phyloP scores from a whole-genome alignment of 2,797 vertebrate species.

The Esox masquinongy region DNA sequence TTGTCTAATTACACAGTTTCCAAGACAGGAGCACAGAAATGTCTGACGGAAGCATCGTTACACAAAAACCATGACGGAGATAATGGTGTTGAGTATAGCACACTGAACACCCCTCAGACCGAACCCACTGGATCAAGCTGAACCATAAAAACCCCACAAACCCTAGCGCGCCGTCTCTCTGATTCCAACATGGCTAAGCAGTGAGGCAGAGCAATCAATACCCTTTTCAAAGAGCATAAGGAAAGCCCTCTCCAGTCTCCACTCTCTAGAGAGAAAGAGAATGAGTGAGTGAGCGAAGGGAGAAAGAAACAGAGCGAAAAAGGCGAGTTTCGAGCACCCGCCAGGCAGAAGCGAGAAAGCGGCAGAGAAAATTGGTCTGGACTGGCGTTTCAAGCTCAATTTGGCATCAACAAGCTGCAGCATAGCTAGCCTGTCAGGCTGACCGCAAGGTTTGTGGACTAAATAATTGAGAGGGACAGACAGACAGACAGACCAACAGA shows the following conservation, averaged over 20 bases:
- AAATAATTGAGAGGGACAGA: slow-evolving; percentile 9
- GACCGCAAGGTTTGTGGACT: slow-evolving; percentile 22
- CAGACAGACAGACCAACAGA: neutral
- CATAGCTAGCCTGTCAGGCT: slow-evolving; percentile 33
- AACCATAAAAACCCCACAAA: neutral
- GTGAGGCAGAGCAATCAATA: slow-evolving; percentile 36
- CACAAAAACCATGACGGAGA: neutral
- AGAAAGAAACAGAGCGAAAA: slow-evolving; percentile 10
- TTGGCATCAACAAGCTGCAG: slow-evolving; percentile 57
- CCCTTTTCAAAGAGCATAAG: slow-evolving; percentile 32
- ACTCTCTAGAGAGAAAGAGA: slow-evolving; percentile 10
- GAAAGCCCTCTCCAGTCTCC: slow-evolving; percentile 15
- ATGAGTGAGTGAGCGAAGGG: slow-evolving; percentile 1
- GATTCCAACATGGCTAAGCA: slow-evolving; percentile 14
- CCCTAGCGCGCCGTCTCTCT: neutral
- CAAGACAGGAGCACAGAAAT: neutral
- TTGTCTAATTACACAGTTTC: slow-evolving; percentile 39
- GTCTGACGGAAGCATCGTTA: slow-evolving; percentile 6
- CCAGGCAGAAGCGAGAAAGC: slow-evolving; percentile 28
- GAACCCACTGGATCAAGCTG: slow-evolving; percentile 11
- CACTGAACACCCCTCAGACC: neutral
- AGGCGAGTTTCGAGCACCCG: slow-evolving; percentile 25
- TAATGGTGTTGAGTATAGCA: neutral
- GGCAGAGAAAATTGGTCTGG: slow-evolving; percentile 33
- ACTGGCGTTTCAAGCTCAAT: slow-evolving; percentile 68